A percentile compares a stretch with the other conserved stretches of the same genome.
These are phyloP conservation scores for Mormyrus iriodes DNA, from an alignment of 2,113 vertebrate species.

Conservation along the genomic window DNA sequence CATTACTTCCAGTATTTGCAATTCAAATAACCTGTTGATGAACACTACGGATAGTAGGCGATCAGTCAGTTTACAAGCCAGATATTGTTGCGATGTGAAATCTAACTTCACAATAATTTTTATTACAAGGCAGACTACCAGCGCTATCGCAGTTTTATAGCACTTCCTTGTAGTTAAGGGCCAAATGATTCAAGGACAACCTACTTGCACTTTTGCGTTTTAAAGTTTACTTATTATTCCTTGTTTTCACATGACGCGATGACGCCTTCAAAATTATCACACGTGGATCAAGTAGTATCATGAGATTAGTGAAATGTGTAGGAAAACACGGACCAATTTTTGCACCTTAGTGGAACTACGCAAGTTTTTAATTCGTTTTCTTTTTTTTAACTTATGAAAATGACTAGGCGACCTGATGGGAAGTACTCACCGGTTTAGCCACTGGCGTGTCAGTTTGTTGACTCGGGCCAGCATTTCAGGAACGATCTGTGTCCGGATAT, in stretches of 20 bases:
- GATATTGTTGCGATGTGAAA: not conserved
- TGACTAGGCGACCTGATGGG: not conserved
- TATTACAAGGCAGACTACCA: not conserved
- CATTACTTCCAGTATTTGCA: slow-evolving; percentile 16
- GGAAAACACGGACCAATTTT: not conserved
- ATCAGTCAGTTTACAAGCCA: not conserved
- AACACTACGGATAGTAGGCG: not conserved
- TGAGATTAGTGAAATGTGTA: not conserved
- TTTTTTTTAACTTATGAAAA: not conserved
- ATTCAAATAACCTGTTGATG: slow-evolving; percentile 14
- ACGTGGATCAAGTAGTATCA: not conserved
- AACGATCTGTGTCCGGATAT: not conserved
- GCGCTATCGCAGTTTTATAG: not conserved
- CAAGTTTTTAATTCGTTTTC: not conserved
- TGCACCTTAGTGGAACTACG: not conserved
- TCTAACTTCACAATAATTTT: not conserved
- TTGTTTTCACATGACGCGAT: not conserved
- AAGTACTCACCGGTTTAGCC: not conserved
- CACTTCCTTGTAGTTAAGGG: not conserved
- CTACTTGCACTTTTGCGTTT: not conserved
- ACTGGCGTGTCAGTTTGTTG: not conserved
- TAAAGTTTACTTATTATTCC: not conserved
- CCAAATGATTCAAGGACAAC: not conserved
- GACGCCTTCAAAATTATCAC: not conserved
- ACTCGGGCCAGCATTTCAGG: not conserved